Base-by-base conservation (phyloP, 2,113 vertebrate genomes). In the Larimichthys crocea region DNA sequence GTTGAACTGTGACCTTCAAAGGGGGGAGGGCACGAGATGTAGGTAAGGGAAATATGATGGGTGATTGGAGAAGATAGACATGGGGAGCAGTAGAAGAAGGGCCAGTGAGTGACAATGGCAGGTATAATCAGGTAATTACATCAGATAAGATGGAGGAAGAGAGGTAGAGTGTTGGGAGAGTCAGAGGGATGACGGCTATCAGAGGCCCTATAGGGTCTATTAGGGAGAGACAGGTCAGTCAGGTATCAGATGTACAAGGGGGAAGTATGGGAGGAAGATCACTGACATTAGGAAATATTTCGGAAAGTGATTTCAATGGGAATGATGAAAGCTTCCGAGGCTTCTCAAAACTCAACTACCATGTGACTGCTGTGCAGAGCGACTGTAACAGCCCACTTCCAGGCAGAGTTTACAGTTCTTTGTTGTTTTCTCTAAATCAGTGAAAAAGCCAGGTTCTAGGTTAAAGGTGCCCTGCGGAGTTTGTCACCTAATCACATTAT, bases 1-100 rank as follows among this genome's bases (percentile, higher is more conserved):
- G 73, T 91, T 94, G 92, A 95, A 94, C 92, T 92, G 82, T 94
- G 93, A 91, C 93, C 96, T 97, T 97, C 96, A 97, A 97, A 97
- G 95, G 42, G 48, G 78, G 62, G 79, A 75, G 62, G 79, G 72
- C 59, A 77, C 22, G 77, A 80, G 65, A 84, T 40, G 72, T 3
- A 81, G 83, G 89, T 84, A 85, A 86, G 76, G 49, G 63, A 76
- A 83, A 82, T 85, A 83, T 74, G 80, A 83, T n/a, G 81, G 86
- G 10, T 29, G 75, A 72, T 46, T 12, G 67, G 72, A 71, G 57
- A 82, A 50, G 74, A 82, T 20, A 70, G 87, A 82, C 31, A 12
- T 17, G 71, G 31, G 10, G 44, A 76, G 56, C 3, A 4, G 60
- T 55, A 66, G 81, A 50, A 53, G 71, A 80, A 87, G 57, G 74